These are phyloP conservation scores for Epinephelus lanceolatus DNA, from an alignment of 2,113 vertebrate genomes.

Conservation along the genomic window DNA sequence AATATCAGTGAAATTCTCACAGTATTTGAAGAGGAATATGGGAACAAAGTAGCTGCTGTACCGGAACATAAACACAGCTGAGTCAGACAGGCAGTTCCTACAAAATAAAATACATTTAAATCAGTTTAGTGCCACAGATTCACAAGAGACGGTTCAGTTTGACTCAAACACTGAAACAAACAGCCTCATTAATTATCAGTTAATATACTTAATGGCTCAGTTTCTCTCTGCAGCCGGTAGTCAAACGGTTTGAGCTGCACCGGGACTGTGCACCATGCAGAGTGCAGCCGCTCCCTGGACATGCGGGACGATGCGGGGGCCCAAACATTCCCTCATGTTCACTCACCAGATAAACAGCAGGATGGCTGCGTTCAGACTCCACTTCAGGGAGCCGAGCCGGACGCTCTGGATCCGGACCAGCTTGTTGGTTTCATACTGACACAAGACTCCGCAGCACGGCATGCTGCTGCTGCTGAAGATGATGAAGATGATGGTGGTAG, in stretches of 20 bases:
- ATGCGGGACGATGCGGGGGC: not conserved
- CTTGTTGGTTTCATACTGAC: conserved; percentile 78
- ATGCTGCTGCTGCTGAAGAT: conserved; percentile 16
- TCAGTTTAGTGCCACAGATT: no score
- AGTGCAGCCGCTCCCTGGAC: not conserved
- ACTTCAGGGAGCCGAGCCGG: conserved; percentile 76
- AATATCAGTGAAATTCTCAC: not conserved
- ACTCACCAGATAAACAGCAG: conserved; percentile 83
- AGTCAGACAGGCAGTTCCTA: not conserved
- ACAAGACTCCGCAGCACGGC: conserved; percentile 49
- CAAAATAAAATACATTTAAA: not conserved
- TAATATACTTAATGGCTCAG: not conserved
- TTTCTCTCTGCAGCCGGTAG: not conserved
- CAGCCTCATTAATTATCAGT: not conserved
- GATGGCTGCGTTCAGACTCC: conserved; percentile 62
- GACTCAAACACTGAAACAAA: not conserved
- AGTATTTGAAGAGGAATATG: not conserved
- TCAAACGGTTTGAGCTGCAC: not conserved
- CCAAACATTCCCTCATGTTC: not conserved
- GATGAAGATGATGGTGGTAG: not conserved
- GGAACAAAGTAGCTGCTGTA: not conserved
- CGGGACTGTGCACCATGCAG: not conserved
- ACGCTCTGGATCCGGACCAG: conserved; percentile 75
- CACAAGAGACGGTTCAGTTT: not conserved
- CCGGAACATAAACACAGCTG: not conserved